Evolutionary conservation across 2,797 vertebrate genomes (phyloP), one percentile per base, ranked within the genome.

Genomic region (Sebastiscus tertius): DNA sequence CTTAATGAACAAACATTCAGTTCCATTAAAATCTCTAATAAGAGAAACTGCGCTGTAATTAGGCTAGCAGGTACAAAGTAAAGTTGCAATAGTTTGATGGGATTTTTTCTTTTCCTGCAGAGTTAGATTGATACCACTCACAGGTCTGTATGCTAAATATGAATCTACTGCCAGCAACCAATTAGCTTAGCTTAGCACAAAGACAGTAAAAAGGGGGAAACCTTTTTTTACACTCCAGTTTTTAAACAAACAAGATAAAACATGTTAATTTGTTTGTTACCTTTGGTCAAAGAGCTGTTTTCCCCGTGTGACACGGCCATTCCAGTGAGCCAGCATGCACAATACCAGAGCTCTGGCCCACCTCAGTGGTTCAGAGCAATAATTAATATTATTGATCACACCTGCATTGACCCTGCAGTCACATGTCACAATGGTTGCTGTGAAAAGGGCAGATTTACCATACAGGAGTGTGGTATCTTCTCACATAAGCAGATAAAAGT

Each of bases 181-280:
- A 24, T 63, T 27, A 52, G 8, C 20, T 72, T 22, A 64, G 36
- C 9, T 18, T 29, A 75, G 63, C 75, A 29, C 26, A 58, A 64
- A 56, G 46, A 24, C 20, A 18, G 26, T 26, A 66, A 33, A 52
- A 55, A 34, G 2, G 8, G 12, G 16, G 16, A 66, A 64, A 31
- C 31, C 8, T 42, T 0, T 46, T 46, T 46, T 46, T 46, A 49
- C 16, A 1, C 42, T 46, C 42, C 42, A 49, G 7, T 49, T 49
- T 18, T 49, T 33, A 8, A 42, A 65, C 12, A 67, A 49, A 58
- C 10, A 18, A 27, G 8, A 34, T 33, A n/a, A 1, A 60, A 63
- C 2, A 14, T 26, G 6, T 39, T 9, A 1, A 77, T 36, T 10
- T 52, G 58, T 29, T 34, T 36, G 27, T 33, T 52, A 14, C 5